Evolutionary conservation across 2,113 vertebrate genomes (phyloP), one percentile per base, ranked within the genome.

Genomic region (Typhlomys cinereus): DNA sequence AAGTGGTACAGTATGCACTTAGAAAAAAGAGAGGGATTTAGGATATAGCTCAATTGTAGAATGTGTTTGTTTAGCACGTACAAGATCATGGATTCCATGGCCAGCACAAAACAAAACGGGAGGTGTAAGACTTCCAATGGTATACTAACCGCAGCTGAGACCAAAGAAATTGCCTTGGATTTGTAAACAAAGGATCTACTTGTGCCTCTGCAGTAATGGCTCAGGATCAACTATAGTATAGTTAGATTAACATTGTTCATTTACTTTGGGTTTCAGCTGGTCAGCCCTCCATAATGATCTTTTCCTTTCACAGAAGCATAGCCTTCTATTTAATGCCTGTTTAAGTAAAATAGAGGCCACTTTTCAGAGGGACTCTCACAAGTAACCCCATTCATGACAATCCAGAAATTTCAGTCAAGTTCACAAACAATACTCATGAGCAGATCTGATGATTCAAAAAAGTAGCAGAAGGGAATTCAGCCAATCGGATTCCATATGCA

Each of bases 341-440:
- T 73, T 25, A 70, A 89, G 36, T 29, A 34, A 79, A 69, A 92
- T 2, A n/a, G 21, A 90, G 39, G 39, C 25, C 36, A 74, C 46
- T 12, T 75, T 48, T 20, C 50, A 84, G 81, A 84, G 20, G 71
- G 59, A 48, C n/a, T 3, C 31, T 92, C 69, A 62, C 67, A 76
- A 92, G 39, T 17, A 85, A 92, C 82, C 78, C 50, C 25, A 81
- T 27, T n/a, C 78, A 91, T 29, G 73, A 93, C 91, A 81, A 31
- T 54, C 23, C 31, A 83, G 57, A 75, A 91, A 83, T 20, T 66
- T 64, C 25, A 91, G 27, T 76, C 34, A 75, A 80, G 39, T 87
- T 85, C 67, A 85, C 48, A 90, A 50, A 70, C 36, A 79, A 93
- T 75, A 89, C 62, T 82, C 44, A 78, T 12, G 6, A 94, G 73